Evolutionary conservation across 2,797 vertebrate genomes (phyloP), one percentile per base, ranked within the genome.

Genomic region (Myotis pilosus): DNA sequence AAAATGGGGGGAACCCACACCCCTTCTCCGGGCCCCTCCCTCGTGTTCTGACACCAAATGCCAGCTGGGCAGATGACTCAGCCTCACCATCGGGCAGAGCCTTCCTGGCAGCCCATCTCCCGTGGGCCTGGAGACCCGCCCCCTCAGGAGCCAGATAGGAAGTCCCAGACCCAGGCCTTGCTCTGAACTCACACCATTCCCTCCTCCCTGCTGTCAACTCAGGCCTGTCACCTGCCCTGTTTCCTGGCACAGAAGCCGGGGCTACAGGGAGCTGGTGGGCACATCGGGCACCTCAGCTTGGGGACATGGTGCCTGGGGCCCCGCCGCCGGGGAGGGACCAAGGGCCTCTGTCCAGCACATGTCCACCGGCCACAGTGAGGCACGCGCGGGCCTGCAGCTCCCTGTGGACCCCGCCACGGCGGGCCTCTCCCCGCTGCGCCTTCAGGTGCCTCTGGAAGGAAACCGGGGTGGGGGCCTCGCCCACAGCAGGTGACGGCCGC

Each of bases 291-390:
- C 60, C 60, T 64, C 81, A 17, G 83, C 60, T 2, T 4, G 25
- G 49, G 57, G 20, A 44, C 15, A 0, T 36, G 0, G 69, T 7
- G 4, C 33, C 0, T 2, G 38, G 3, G 16, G 30, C 44, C 38
- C 30, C 1, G 13, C 47, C 2, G 1, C 49, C 38, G 0, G 0
- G 49, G 44, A 22, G 0, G 36, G 3, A 0, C 49, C 0, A 0
- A 19, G 33, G 53, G 25, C 17, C 47, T 25, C 47, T 13, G 80
- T 3, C 12, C 23, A 9, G 28, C 28, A 0, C 1, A 0, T 16
- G 23, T 19, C 15, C 4, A 5, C 33, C 8, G 5, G 3, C 33
- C 16, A 3, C 9, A 17, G 30, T 8, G 3, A n/a, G 36, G 53
- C 49, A 33, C 83, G 2, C 10, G 0, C 16, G 8, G 38, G 47